A percentile compares a stretch with the other conserved stretches of the same genome.
Evolutionary conservation across 1,140 invertebrate genomes (phyloP).

Genomic region (Theocolax elegans): DNA sequence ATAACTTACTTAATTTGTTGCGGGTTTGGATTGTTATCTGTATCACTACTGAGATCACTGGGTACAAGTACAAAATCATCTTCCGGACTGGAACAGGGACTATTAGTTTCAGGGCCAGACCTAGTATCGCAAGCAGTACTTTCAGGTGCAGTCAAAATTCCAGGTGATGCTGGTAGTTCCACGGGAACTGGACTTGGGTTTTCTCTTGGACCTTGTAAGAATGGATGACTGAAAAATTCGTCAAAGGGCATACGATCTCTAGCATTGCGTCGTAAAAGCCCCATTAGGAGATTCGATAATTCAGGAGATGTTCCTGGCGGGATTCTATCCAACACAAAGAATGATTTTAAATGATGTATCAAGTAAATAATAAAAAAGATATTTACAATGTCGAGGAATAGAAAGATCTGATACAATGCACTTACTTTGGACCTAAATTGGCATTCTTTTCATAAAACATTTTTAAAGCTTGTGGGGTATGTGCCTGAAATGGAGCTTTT

Average conservation of each 20-base stretch:
- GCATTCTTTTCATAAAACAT: slow-evolving; percentile 96
- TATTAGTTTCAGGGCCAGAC: slow-evolving; percentile 63
- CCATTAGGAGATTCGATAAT: slow-evolving; percentile 86
- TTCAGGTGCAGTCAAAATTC: slow-evolving; percentile 53
- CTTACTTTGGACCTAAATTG: slow-evolving; percentile 94
- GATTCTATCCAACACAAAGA: slow-evolving; percentile 75
- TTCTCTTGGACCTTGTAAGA: slow-evolving; percentile 78
- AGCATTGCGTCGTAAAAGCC: slow-evolving; percentile 91
- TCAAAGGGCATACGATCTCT: slow-evolving; percentile 96
- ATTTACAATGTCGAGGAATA: background rate
- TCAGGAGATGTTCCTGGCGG: slow-evolving; percentile 91
- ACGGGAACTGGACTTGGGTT: slow-evolving; percentile 57
- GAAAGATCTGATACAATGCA: slow-evolving; percentile 34
- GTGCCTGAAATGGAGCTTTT: slow-evolving; percentile 97
- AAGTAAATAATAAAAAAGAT: background rate
- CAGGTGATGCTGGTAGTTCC: slow-evolving; percentile 64
- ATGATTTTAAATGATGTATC: background rate
- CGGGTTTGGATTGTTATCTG: slow-evolving; percentile 61
- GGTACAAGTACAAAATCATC: slow-evolving; percentile 91
- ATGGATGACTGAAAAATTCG: slow-evolving; percentile 92
- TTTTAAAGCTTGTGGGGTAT: slow-evolving; percentile 97
- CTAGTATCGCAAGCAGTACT: slow-evolving; percentile 54
- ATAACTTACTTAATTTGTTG: slow-evolving; percentile 56
- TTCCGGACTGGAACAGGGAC: slow-evolving; percentile 75
- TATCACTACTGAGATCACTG: slow-evolving; percentile 73